Evolutionary conservation across 2,113 vertebrate genomes (phyloP).

Genomic region (Eupsittula cactorum): DNA sequence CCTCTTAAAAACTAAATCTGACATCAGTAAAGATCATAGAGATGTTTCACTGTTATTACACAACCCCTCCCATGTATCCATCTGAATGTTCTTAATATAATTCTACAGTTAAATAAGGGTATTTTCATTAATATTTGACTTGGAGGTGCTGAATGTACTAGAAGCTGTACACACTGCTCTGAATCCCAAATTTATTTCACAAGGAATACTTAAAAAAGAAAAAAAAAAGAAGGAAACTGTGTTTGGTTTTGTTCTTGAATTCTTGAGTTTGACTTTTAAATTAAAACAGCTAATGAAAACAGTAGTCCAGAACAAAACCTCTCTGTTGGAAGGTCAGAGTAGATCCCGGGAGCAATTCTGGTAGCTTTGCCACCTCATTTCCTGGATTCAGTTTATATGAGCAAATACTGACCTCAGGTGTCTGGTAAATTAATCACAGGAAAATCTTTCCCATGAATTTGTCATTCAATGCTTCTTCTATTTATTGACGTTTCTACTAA

Average conservation of each 20-base stretch:
- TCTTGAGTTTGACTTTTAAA: not conserved
- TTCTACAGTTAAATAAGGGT: not conserved
- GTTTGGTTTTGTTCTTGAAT: not conserved
- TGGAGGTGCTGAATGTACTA: not conserved
- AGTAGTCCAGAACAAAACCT: not conserved
- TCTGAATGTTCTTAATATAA: not conserved
- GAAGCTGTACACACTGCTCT: not conserved
- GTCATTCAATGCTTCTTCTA: not conserved
- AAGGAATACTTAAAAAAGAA: not conserved
- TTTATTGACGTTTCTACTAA: not conserved
- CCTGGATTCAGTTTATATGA: not conserved
- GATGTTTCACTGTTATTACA: not conserved
- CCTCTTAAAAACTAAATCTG: not conserved
- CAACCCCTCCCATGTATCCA: not conserved
- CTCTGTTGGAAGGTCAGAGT: not conserved
- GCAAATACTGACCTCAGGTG: constrained; percentile 63
- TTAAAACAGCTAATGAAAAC: not conserved
- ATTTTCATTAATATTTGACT: not conserved
- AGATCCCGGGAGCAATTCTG: not conserved
- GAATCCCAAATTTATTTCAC: not conserved
- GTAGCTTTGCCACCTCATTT: not conserved
- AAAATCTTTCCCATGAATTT: not conserved
- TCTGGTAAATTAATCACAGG: constrained; percentile 20
- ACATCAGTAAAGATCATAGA: not conserved
- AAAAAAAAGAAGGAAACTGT: not conserved